Evolutionary conservation across 2,888 invertebrate genomes (phyloP), one percentile per base, ranked within the genome.

Genomic region (Oligia fasciuncula): DNA sequence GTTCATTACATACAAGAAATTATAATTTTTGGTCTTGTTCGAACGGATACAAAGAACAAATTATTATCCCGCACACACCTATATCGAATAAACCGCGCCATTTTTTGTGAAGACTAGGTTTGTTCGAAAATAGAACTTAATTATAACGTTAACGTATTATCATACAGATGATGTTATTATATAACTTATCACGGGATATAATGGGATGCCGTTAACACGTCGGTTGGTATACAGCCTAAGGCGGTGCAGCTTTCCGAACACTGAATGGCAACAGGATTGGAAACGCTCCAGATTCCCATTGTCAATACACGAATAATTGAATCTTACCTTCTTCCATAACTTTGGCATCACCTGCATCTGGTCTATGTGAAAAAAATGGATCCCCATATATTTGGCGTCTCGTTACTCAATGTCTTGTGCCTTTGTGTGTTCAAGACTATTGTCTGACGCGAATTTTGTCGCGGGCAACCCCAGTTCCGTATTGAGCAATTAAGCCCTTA

Each of bases 231-330:
- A 76, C 82, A 60, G 86, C 90, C 87, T 82, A 69, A 77, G 86
- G 85, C 88, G 87, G 78, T 86, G 86, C 85, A 87, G 85, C 84
- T 90, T 85, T 85, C 70, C 72, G 80, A 85, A 85, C 80, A 80
- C 76, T 85, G 85, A 87, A 87, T 81, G 85, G 93, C 93, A 94
- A 95, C 94, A 85, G 92, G 92, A 93, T 94, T 93, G 91, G 91
- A 90, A 91, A 91, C 93, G 94, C 92, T 93, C 94, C 93, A 92
- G 91, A 92, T 91, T 90, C 91, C 79, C 88, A 92, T 94, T 94
- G 92, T 95, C 94, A 95, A 95, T 95, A 92, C 93, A 87, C 92
- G 93, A 93, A 95, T 96, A 95, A 96, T 96, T 96, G 95, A 95
- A 95, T 95, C 93, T 93, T 91, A 92, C 93, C 90, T 92, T 94